Evolutionary conservation across 2,113 vertebrate species (phyloP).

Genomic region (Anarhynchus alexandrinus): DNA sequence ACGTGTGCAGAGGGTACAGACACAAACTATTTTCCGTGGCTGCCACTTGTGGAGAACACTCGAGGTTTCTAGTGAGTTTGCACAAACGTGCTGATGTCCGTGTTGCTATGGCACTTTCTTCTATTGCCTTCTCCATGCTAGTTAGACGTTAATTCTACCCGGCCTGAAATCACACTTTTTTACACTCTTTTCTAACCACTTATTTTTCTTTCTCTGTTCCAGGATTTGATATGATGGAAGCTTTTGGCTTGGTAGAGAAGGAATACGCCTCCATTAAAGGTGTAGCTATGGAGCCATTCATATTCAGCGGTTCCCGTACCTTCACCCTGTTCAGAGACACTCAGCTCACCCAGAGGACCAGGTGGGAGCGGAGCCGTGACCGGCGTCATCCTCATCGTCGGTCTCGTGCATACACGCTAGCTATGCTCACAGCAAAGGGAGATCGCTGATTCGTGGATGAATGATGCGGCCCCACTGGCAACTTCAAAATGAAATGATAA

Average conservation of each 20-base stretch:
- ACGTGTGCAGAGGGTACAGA: background rate
- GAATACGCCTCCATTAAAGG: slow-evolving; percentile 86
- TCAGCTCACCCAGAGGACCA: slow-evolving; percentile 85
- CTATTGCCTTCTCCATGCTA: background rate
- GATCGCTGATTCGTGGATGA: background rate
- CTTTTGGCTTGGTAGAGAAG: slow-evolving; percentile 84
- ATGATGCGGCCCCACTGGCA: background rate
- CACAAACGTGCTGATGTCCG: background rate
- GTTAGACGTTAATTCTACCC: background rate
- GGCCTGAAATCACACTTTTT: background rate
- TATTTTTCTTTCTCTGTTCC: background rate
- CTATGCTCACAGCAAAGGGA: background rate
- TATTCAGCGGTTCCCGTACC: slow-evolving; percentile 76
- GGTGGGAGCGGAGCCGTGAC: slow-evolving; percentile 60
- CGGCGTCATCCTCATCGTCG: background rate
- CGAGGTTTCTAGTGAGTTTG: background rate
- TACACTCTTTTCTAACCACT: background rate
- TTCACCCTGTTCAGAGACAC: slow-evolving; percentile 85
- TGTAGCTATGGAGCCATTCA: slow-evolving; percentile 82
- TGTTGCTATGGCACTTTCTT: background rate
- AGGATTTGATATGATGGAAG: slow-evolving; percentile 95
- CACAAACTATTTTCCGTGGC: background rate
- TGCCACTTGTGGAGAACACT: background rate
- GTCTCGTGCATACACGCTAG: background rate
- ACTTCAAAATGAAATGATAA: background rate